Evolutionary conservation across 2,113 vertebrate genomes (phyloP).

Genomic region (Theristicus caerulescens): DNA sequence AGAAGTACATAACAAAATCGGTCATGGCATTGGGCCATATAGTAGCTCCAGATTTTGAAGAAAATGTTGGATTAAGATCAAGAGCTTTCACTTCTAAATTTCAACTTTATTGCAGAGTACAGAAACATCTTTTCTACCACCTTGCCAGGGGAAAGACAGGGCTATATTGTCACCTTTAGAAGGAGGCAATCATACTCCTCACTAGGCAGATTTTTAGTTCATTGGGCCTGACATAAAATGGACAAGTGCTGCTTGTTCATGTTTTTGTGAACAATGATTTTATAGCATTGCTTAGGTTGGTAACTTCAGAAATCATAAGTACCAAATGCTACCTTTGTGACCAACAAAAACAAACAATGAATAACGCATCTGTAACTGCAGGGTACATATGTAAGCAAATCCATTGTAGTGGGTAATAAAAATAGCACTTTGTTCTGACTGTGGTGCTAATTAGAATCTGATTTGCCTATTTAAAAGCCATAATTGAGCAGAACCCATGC

Average conservation of each 20-base stretch:
- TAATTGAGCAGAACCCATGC: conserved; percentile 78
- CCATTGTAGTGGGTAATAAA: conserved; percentile 69
- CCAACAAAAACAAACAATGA: conserved; percentile 55
- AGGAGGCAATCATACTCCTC: not conserved
- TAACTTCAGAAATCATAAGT: conserved; percentile 21
- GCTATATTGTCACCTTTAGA: not conserved
- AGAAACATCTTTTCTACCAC: not conserved
- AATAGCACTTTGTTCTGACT: conserved; percentile 57
- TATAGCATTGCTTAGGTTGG: not conserved
- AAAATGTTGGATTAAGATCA: not conserved
- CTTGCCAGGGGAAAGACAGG: not conserved
- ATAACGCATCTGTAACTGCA: conserved; percentile 56
- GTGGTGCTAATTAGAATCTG: conserved; percentile 84
- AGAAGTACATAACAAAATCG: not conserved
- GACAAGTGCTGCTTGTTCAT: not conserved
- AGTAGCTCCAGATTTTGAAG: not conserved
- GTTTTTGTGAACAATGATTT: not conserved
- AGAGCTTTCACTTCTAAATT: not conserved
- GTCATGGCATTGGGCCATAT: not conserved
- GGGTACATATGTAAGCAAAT: conserved; percentile 69
- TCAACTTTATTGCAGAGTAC: not conserved
- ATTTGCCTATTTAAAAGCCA: conserved; percentile 77
- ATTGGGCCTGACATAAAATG: not conserved
- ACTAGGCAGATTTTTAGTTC: conserved; percentile 22
- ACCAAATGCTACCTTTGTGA: conserved; percentile 28